A percentile compares a stretch with the other conserved stretches of the same genome.
Evolutionary conservation across 2,113 vertebrate species (phyloP).

Genomic region (Dicrurus megarhynchus): DNA sequence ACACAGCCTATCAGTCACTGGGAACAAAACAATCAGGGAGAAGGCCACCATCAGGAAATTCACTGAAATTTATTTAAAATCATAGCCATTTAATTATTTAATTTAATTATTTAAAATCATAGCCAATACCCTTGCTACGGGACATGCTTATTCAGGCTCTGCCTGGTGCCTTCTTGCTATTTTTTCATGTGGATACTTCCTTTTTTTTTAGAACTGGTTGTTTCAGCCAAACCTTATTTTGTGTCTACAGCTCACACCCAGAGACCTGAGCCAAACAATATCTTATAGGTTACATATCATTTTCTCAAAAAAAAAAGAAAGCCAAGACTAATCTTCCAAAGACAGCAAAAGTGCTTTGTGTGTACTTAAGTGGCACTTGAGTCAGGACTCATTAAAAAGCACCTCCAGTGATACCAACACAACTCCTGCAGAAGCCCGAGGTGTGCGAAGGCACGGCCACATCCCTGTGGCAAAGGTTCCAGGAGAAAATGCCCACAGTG

Average conservation of each 20-base stretch:
- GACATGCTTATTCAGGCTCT: neutral
- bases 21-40: neutral
- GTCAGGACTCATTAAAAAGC: neutral
- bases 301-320: neutral
- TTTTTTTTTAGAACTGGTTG: neutral
- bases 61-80: neutral
- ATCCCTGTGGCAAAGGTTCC: neutral
- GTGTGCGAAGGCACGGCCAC: neutral
- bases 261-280: neutral
- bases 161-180: neutral
- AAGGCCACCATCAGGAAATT: neutral
- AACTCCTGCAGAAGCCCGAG: neutral
- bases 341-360: neutral
- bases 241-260: neutral
- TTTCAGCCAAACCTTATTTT: neutral
- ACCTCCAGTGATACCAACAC: neutral
- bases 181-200: neutral
- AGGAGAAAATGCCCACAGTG: neutral
- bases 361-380: neutral
- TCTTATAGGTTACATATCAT: rapidly evolving
- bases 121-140: neutral
- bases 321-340: neutral
- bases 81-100: no score
- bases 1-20: neutral
- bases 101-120: neutral